Percentiles rank a stretch among this genome's conserved stretches.
phyloP scores from a whole-genome alignment of 2,888 invertebrate species.

The Priocnemis perturbator region DNA sequence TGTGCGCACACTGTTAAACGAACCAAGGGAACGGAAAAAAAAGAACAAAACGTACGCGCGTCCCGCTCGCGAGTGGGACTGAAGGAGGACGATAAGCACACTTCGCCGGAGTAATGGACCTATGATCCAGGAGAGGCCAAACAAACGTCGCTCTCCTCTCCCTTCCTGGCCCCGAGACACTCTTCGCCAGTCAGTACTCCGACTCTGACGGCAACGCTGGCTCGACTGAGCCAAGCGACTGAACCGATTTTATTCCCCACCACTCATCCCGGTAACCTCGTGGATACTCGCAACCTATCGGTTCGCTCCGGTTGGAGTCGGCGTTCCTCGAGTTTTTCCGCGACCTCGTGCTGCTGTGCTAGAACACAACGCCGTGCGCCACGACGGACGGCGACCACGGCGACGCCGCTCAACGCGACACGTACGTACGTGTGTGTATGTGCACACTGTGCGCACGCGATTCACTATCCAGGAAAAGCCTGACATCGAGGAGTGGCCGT shows the following conservation, averaged over 20 bases:
- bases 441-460: too few relatives aligned
- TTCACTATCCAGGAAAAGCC: too few relatives aligned
- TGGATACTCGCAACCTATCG: conserved; percentile 45
- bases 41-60: too few relatives aligned
- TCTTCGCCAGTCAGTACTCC: conserved; percentile 58
- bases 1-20: too few relatives aligned
- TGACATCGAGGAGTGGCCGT: too few relatives aligned
- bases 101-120: too few relatives aligned
- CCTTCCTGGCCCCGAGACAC: conserved; percentile 31
- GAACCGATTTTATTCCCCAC: conserved; percentile 50
- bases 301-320: conserved; percentile 45
- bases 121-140: too few relatives aligned
- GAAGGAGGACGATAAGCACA: too few relatives aligned
- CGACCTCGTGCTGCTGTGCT: conserved; percentile 50
- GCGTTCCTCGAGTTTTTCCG: conserved; percentile 36
- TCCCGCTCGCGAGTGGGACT: too few relatives aligned
- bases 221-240: conserved; percentile 68
- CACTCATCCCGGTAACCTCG: conserved; percentile 28
- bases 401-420: conserved; percentile 1
- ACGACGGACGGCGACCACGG: not conserved
- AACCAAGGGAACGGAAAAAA: too few relatives aligned
- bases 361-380: conserved; percentile 30
- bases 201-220: conserved; percentile 69
- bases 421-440: not conserved
- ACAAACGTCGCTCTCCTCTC: conserved; percentile 12